Conservation (phyloP, 23 tunicate species). For the Halocynthia roretzi region DNA sequence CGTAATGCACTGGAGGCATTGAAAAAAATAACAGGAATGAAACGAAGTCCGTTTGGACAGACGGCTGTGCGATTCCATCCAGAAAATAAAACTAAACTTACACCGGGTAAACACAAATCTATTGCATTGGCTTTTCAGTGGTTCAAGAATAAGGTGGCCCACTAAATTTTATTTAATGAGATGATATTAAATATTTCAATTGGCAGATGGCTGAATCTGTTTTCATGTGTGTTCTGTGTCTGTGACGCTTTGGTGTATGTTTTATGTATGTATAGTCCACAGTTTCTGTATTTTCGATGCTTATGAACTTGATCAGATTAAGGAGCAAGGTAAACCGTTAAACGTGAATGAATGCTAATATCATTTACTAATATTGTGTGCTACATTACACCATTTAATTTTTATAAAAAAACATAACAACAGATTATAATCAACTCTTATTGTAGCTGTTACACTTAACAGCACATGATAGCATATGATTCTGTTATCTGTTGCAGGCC, state of each 20-base stretch:
- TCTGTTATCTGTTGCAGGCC: conserved; percentile 27
- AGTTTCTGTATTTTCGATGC: no score
- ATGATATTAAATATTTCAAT: background rate
- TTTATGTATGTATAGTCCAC: no score
- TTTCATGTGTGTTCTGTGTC: background rate
- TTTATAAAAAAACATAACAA: no score
- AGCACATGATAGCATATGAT: no score
- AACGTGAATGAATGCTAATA: no score
- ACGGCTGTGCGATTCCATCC: conserved; percentile 85
- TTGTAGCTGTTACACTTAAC: no score
- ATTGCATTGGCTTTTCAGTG: background rate
- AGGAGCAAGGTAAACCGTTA: no score
- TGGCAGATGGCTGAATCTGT: background rate
- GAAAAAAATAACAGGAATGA: conserved; percentile 86
- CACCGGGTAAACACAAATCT: conserved; percentile 10
- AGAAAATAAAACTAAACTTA: conserved; percentile 22
- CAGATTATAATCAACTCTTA: no score
- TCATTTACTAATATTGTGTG: no score
- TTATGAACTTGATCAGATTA: no score
- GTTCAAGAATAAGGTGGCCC: background rate
- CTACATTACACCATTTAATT: no score
- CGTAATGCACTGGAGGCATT: conserved; percentile 82
- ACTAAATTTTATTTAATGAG: background rate
- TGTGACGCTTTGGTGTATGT: background rate
- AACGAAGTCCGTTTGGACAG: conserved; percentile 91